Evolutionary conservation across 1,140 invertebrate species (phyloP).

Genomic region (Scaptomyza pallida): DNA sequence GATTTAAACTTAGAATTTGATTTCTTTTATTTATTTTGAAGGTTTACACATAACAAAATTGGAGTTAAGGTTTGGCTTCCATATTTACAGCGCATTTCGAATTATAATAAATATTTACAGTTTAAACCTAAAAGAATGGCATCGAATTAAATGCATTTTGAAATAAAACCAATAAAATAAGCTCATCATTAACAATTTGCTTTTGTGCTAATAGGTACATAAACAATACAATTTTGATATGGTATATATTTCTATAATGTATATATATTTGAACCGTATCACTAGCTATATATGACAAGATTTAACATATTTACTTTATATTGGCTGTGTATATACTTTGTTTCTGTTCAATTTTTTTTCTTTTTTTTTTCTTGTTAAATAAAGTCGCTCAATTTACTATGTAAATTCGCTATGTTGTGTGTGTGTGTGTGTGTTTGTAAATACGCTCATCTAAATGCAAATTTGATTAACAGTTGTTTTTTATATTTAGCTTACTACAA

Average conservation of each 20-base stretch:
- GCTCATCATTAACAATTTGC: conserved; percentile 33
- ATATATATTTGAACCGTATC: conserved; percentile 31
- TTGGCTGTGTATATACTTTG: conserved; percentile 21
- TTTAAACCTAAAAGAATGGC: conserved; percentile 5
- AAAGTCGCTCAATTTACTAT: conserved; percentile 73
- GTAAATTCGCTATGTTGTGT: conserved; percentile 74
- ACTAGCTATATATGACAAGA: conserved; percentile 60
- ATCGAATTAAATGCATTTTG: not conserved
- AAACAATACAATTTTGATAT: conserved; percentile 28
- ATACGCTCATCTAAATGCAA: conserved; percentile 79
- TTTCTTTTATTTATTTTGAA: not conserved
- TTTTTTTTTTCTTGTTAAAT: conserved; percentile 9
- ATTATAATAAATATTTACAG: conserved; percentile 47
- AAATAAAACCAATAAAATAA: conserved; percentile 26
- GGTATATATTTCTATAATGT: conserved; percentile 10
- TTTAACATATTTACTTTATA: conserved; percentile 52
- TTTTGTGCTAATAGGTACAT: conserved; percentile 12
- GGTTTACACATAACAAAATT: conserved; percentile 1
- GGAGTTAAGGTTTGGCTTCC: conserved; percentile 24
- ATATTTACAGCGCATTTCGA: conserved; percentile 46
- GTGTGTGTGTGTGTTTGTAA: conserved; percentile 48
- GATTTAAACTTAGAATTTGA: conserved; percentile 4
- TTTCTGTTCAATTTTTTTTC: conserved; percentile 3
- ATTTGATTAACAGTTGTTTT: conserved; percentile 74
- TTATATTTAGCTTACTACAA: conserved; percentile 46